These are phyloP conservation scores for Grapholita molesta DNA, from an alignment of 1,140 invertebrate genomes.

Conservation along the genomic window DNA sequence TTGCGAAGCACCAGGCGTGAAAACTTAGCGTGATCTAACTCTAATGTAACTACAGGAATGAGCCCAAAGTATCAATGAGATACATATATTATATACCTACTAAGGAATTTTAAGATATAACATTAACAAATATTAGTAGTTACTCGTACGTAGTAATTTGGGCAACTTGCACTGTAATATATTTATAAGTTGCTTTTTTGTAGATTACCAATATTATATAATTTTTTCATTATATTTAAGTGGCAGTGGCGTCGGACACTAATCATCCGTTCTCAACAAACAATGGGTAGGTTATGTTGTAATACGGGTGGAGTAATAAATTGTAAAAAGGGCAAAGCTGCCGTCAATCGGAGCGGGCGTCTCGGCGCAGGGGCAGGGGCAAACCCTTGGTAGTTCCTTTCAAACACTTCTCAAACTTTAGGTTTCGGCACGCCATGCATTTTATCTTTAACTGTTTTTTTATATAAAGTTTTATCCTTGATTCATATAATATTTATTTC, in stretches of 20 bases:
- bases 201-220: background rate
- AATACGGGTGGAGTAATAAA: slow-evolving; percentile 56
- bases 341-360: slow-evolving; percentile 36
- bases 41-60: too few species aligned
- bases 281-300: slow-evolving; percentile 44
- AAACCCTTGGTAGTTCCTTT: slow-evolving; percentile 11
- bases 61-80: too few species aligned
- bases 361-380: slow-evolving; percentile 35
- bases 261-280: slow-evolving; percentile 33
- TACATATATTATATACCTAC: too few species aligned
- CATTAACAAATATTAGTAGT: too few species aligned
- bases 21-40: too few species aligned
- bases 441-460: too few species aligned
- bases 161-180: background rate
- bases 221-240: background rate
- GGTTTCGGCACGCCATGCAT: background rate
- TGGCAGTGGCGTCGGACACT: slow-evolving; percentile 20
- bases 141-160: background rate
- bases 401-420: background rate
- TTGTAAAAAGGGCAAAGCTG: slow-evolving; percentile 41
- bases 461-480: too few species aligned
- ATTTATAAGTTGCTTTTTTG: background rate
- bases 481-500: too few species aligned
- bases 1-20: too few species aligned
- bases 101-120: too few species aligned